A percentile compares a stretch with the other conserved stretches of the same genome.
phyloP scores from a whole-genome alignment of 2,113 vertebrate species.

The Stegastes partitus region DNA sequence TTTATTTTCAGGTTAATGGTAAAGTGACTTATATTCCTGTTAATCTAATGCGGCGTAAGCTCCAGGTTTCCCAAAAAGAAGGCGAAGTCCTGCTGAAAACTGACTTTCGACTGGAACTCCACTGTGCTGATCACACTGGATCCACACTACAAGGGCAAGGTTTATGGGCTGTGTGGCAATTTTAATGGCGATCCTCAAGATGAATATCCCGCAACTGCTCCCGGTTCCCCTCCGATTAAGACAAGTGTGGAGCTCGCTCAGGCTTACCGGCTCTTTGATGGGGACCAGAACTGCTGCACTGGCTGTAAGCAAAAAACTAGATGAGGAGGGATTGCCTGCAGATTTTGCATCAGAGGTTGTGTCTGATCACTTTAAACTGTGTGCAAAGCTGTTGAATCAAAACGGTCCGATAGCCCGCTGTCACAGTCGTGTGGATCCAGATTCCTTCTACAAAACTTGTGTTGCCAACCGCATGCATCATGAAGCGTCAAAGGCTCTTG shows the following conservation, averaged over 20 bases:
- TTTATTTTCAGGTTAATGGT: slow-evolving; percentile 73
- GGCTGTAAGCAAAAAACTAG: slow-evolving; percentile 3
- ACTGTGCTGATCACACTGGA: slow-evolving; percentile 59
- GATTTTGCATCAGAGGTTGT: background rate
- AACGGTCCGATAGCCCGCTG: slow-evolving; percentile 4
- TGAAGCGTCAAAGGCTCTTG: slow-evolving; percentile 28
- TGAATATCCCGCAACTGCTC: slow-evolving; percentile 47
- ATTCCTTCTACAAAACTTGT: slow-evolving; percentile 63
- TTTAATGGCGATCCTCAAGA: slow-evolving; percentile 74
- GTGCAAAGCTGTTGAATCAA: slow-evolving; percentile 12
- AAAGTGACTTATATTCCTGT: slow-evolving; percentile 69
- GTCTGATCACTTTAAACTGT: background rate
- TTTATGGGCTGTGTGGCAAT: slow-evolving; percentile 82
- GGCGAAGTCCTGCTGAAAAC: slow-evolving; percentile 68
- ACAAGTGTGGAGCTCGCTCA: slow-evolving; percentile 26
- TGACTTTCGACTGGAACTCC: slow-evolving; percentile 75
- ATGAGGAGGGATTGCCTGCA: background rate
- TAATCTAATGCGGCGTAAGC: slow-evolving; percentile 51
- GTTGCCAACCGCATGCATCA: background rate
- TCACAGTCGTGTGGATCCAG: slow-evolving; percentile 5
- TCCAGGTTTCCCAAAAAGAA: slow-evolving; percentile 64
- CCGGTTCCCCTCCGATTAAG: background rate
- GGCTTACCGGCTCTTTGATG: slow-evolving; percentile 45
- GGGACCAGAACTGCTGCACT: slow-evolving; percentile 9
- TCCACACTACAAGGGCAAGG: slow-evolving; percentile 65